Evolutionary conservation across 2,888 invertebrate genomes (phyloP).

Genomic region (Orchestes rusci): DNA sequence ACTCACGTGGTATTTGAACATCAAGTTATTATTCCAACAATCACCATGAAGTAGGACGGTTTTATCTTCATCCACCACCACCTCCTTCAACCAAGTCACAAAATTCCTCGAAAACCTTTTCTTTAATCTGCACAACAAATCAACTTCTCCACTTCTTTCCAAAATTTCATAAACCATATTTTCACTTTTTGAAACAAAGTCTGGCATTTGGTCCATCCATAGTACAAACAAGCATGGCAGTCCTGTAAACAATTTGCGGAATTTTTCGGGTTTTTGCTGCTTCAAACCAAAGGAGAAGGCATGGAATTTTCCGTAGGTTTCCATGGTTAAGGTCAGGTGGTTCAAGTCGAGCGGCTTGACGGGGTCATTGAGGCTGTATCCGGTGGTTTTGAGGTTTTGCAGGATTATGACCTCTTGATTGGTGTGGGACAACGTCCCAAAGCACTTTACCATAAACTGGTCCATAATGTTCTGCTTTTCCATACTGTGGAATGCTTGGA

Average conservation of each 20-base stretch:
- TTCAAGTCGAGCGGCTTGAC: neutral
- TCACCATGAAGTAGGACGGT: too few species aligned
- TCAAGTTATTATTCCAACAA: too few species aligned
- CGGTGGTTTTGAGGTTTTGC: conserved; percentile 3
- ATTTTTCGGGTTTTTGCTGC: neutral
- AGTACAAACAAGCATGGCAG: neutral
- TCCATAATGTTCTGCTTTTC: conserved; percentile 17
- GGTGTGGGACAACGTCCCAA: neutral
- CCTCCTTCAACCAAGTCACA: too few species aligned
- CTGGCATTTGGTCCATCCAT: too few species aligned
- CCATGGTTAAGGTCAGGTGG: conserved; percentile 1
- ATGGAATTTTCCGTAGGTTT: conserved; percentile 4
- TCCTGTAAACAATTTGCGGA: conserved; percentile 1
- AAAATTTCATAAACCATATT: too few species aligned
- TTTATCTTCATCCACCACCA: too few species aligned
- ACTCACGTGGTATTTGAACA: too few species aligned
- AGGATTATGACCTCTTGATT: conserved; percentile 3
- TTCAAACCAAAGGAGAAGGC: conserved; percentile 3
- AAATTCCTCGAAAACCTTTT: too few species aligned
- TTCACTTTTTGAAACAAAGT: too few species aligned
- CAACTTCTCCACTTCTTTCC: too few species aligned
- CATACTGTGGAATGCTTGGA: conserved; percentile 23
- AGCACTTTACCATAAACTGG: conserved; percentile 24
- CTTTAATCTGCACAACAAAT: too few species aligned
- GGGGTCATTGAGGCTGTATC: conserved; percentile 3